A percentile compares a stretch with the other conserved stretches of the same genome.
Conservation (phyloP, 2,888 invertebrate genomes). For the Chloroclysta siterata region DNA sequence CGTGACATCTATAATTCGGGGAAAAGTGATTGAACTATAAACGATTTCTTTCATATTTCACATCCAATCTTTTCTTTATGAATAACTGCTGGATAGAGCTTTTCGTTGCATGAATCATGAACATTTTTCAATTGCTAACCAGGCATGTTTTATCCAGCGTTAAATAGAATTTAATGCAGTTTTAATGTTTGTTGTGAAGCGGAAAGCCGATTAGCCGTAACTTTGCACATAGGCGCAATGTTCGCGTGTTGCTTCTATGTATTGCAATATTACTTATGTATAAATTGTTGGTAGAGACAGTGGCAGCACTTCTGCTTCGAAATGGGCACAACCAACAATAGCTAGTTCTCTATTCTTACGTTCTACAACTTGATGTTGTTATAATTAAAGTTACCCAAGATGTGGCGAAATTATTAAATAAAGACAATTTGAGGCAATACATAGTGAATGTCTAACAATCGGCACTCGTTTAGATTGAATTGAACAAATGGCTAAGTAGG, state of each 20-base stretch:
- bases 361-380: neutral
- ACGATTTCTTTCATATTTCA: conserved; percentile 36
- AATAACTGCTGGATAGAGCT: conserved; percentile 42
- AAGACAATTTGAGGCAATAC: neutral
- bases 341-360: neutral
- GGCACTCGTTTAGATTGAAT: neutral
- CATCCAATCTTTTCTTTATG: conserved; percentile 11
- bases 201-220: conserved; percentile 65
- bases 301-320: conserved; percentile 55
- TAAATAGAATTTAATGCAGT: conserved; percentile 79
- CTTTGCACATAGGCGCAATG: conserved; percentile 53
- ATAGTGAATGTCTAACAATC: neutral
- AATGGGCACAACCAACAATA: conserved; percentile 46
- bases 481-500: neutral
- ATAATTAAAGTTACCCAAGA: neutral
- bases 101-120: conserved; percentile 62
- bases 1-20: conserved; percentile 68
- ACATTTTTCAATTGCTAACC: conserved; percentile 70
- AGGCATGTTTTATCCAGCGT: conserved; percentile 63
- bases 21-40: conserved; percentile 46
- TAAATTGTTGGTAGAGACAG: conserved; percentile 67
- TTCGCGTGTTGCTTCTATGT: conserved; percentile 55
- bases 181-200: conserved; percentile 75
- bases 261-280: conserved; percentile 56
- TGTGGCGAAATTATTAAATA: neutral